These are phyloP conservation scores for Dilophus febrilis DNA, from an alignment of 2,888 invertebrate species.

Conservation along the genomic window DNA sequence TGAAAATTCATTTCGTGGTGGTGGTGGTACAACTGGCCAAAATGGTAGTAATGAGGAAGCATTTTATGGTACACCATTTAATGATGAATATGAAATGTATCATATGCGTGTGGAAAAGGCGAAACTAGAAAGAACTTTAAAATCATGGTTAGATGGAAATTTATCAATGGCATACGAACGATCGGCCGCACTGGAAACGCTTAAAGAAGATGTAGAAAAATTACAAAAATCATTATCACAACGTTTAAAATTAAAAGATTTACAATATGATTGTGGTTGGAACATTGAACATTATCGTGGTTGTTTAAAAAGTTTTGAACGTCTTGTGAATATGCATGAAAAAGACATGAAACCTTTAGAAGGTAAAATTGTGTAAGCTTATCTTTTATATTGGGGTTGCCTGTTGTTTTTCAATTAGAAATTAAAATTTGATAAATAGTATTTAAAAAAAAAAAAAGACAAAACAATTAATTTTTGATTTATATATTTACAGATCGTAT, in stretches of 20 bases:
- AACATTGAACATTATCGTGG: slow-evolving; percentile 78
- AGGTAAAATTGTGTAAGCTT: slow-evolving; percentile 34
- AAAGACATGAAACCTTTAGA: slow-evolving; percentile 48
- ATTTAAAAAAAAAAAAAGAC: background rate
- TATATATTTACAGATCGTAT: slow-evolving; percentile 48
- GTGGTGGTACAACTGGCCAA: background rate
- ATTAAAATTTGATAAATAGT: background rate
- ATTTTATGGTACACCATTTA: background rate
- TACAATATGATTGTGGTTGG: slow-evolving; percentile 73
- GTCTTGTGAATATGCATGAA: slow-evolving; percentile 57
- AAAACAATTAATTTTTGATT: background rate
- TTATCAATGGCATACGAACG: slow-evolving; percentile 46
- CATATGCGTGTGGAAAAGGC: background rate
- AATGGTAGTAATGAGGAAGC: background rate
- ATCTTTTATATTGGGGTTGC: background rate
- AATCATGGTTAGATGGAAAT: slow-evolving; percentile 54
- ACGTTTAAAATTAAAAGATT: slow-evolving; percentile 37
- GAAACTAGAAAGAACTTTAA: slow-evolving; percentile 2
- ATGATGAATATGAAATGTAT: slow-evolving; percentile 2
- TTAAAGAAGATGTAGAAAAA: slow-evolving; percentile 52
- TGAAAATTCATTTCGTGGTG: too few relatives aligned
- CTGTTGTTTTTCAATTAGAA: too few relatives aligned
- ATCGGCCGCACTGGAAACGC: slow-evolving; percentile 45
- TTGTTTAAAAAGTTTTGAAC: slow-evolving; percentile 68
- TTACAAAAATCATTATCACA: slow-evolving; percentile 18